Conservation (phyloP, 2,113 vertebrate genomes). For the Bubo blakistoni region DNA sequence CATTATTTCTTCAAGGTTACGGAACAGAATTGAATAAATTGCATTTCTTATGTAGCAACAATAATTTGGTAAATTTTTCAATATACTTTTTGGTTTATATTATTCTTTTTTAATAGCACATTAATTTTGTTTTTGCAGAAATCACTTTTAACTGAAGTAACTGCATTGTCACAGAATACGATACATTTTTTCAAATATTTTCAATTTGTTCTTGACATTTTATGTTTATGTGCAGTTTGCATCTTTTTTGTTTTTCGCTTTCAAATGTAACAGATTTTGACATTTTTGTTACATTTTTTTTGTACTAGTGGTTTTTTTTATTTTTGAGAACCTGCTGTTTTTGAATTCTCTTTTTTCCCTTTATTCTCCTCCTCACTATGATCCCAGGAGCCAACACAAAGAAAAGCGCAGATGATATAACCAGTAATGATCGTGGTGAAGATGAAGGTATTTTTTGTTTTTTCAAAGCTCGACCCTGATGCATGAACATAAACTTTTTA, state of each 20-base stretch:
- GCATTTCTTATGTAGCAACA: slow-evolving; percentile 40
- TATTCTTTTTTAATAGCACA: slow-evolving; percentile 42
- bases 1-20: neutral
- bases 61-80: slow-evolving; percentile 22
- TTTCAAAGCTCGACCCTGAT: slow-evolving; percentile 75
- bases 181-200: slow-evolving; percentile 60
- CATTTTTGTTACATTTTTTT: slow-evolving; percentile 70
- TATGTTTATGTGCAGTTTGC: slow-evolving; percentile 68
- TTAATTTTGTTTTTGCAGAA: slow-evolving; percentile 48
- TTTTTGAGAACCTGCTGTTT: slow-evolving; percentile 76
- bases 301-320: slow-evolving; percentile 25
- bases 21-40: neutral
- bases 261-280: slow-evolving; percentile 63
- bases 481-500: slow-evolving; percentile 80
- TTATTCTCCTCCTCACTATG: slow-evolving; percentile 80
- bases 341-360: slow-evolving; percentile 81
- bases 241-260: slow-evolving; percentile 66
- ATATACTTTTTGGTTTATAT: slow-evolving; percentile 46
- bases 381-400: slow-evolving; percentile 88
- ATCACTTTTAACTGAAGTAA: slow-evolving; percentile 55
- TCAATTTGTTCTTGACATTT: slow-evolving; percentile 68
- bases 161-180: slow-evolving; percentile 43
- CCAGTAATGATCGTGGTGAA: slow-evolving; percentile 87
- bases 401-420: slow-evolving; percentile 87
- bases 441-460: slow-evolving; percentile 90